These are phyloP conservation scores for Callorhinus ursinus DNA, from an alignment of 2,113 vertebrate species.

Conservation along the genomic window DNA sequence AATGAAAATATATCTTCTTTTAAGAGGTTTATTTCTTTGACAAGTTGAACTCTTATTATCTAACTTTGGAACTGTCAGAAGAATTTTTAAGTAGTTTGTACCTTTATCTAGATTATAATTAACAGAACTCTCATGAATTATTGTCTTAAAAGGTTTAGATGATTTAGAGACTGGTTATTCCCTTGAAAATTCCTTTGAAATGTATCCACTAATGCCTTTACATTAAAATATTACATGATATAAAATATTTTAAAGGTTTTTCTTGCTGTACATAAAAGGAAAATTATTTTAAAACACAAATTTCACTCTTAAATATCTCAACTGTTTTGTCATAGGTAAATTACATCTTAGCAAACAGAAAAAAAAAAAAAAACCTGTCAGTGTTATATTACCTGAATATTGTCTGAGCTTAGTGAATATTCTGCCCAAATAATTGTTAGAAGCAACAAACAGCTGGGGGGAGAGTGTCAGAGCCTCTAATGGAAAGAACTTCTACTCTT, in stretches of 20 bases:
- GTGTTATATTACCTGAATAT: slow-evolving; percentile 9
- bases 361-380: neutral
- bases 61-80: slow-evolving; percentile 69
- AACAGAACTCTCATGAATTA: slow-evolving; percentile 79
- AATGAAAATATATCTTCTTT: slow-evolving; percentile 68
- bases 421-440: slow-evolving; percentile 70
- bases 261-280: slow-evolving; percentile 53
- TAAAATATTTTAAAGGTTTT: slow-evolving; percentile 65
- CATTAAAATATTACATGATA: slow-evolving; percentile 13
- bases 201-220: slow-evolving; percentile 55
- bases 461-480: slow-evolving; percentile 87
- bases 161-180: slow-evolving; percentile 69
- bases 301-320: slow-evolving; percentile 70
- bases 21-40: slow-evolving; percentile 77
- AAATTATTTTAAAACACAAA: slow-evolving; percentile 68
- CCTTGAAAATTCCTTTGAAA: slow-evolving; percentile 71
- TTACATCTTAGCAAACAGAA: slow-evolving; percentile 51
- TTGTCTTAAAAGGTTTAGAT: slow-evolving; percentile 78
- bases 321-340: slow-evolving; percentile 74
- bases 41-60: slow-evolving; percentile 64
- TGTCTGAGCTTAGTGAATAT: slow-evolving; percentile 55
- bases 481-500: slow-evolving; percentile 93
- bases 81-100: slow-evolving; percentile 74
- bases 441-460: slow-evolving; percentile 81
- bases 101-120: slow-evolving; percentile 79